phyloP scores from a whole-genome alignment of 2,797 vertebrate species.

The Rhodeus uyekii region DNA sequence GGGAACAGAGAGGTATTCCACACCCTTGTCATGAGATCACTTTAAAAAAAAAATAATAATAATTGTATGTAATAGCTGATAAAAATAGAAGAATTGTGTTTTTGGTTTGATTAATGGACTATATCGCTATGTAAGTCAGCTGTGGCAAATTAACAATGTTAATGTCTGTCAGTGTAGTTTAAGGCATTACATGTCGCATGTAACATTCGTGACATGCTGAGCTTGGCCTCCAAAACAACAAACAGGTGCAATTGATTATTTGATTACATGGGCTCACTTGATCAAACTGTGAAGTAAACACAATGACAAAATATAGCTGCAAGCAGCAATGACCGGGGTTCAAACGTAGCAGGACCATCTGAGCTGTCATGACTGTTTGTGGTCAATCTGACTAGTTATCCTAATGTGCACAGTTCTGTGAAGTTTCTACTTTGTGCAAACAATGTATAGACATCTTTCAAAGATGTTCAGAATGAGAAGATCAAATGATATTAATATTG shows the following conservation, averaged over 20 bases:
- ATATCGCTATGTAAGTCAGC: background rate
- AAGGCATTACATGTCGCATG: background rate
- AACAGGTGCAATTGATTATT: background rate
- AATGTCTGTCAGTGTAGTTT: constrained; percentile 3
- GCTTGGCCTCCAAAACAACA: background rate
- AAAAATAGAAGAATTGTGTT: background rate
- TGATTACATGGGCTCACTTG: background rate
- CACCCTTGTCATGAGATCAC: constrained; percentile 4
- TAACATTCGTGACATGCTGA: background rate
- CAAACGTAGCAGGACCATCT: too few species aligned
- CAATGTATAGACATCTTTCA: too few species aligned
- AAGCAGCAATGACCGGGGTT: too few species aligned
- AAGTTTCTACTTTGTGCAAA: too few species aligned
- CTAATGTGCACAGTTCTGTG: too few species aligned
- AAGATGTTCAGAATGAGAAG: too few species aligned
- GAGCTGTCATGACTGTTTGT: too few species aligned
- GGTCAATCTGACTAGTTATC: too few species aligned
- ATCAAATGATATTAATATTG: too few species aligned
- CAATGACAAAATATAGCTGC: too few species aligned
- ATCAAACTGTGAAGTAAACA: background rate
- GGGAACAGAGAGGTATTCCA: background rate
- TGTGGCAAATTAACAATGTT: background rate
- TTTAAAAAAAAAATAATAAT: too few species aligned
- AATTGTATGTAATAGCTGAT: background rate
- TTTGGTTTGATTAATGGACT: background rate